A percentile compares a stretch with the other conserved stretches of the same genome.
Conservation (phyloP, 1,140 invertebrate species). For the Caenorhabditis inopinata region DNA sequence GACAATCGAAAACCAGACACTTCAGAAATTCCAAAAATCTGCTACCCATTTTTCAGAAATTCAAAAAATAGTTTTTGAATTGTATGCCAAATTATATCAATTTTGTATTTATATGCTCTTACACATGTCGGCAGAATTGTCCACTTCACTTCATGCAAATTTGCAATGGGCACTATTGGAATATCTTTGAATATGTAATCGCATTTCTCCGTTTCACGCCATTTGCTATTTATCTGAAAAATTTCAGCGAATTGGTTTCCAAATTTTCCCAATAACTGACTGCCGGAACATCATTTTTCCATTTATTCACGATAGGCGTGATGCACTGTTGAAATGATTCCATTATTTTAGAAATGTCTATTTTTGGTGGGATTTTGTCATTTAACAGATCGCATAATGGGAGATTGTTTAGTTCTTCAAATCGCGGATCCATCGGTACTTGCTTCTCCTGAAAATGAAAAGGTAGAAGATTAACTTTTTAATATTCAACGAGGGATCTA, state of each 20-base stretch:
- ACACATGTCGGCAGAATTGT: slow-evolving; percentile 1
- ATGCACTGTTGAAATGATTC: not conserved
- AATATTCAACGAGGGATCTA: too few species aligned
- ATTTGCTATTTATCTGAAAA: not conserved
- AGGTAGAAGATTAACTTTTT: too few species aligned
- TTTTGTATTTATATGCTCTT: not conserved
- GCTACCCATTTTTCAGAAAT: too few species aligned
- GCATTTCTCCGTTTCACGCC: not conserved
- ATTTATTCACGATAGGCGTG: not conserved
- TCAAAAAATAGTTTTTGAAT: too few species aligned
- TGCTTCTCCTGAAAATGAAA: not conserved
- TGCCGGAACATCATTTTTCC: not conserved
- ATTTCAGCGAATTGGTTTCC: not conserved
- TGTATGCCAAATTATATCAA: too few species aligned
- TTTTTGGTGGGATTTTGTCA: not conserved
- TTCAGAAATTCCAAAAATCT: too few species aligned
- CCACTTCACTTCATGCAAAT: slow-evolving; percentile 3
- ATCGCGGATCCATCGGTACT: not conserved
- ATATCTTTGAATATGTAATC: not conserved
- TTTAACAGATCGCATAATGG: not conserved
- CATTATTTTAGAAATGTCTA: not conserved
- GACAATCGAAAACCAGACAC: too few species aligned
- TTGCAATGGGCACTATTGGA: not conserved
- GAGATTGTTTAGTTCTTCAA: not conserved
- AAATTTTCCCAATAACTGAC: not conserved